Base-by-base conservation (phyloP, 2,113 vertebrate species). In the Hipposideros armiger region DNA sequence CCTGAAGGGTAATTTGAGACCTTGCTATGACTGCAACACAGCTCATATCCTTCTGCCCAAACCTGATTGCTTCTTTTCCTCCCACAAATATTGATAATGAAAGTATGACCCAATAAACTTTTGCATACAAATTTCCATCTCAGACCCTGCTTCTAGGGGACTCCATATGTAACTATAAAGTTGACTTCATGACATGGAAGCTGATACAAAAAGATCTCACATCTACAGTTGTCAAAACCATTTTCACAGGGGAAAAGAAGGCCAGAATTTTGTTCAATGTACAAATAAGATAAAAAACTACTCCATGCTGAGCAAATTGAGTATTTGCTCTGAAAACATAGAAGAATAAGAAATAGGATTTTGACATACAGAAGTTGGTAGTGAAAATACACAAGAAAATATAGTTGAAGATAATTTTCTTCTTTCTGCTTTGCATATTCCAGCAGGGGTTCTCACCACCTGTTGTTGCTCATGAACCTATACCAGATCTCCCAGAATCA, bases 381-480 rank as follows among this genome's bases (percentile, higher is more conserved):
- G 73, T 82, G 83, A 95, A 93, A 47, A 94, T 8, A 78, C 47
- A 4, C 30, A 93, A 69, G 78, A 47, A 97, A 93, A 78, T 24
- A 92, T 7, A 96, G 8, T 52, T 36, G 66, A 91, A 7, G 11
- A 80, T 91, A 88, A 69, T 80, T 86, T 91, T 91, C 50, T 73
- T 90, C 19, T 80, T 94, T 91, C 32, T 90, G 47, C 11, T 88
- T 92, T 78, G 42, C 42, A 60, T 81, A 30, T 97, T 87, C 47
- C 54, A 90, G 11, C 72, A 91, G 66, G 56, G 32, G 28, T 15
- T 62, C 4, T 56, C 58, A 47, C 17, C 52, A 62, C 36, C 26
- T 77, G 20, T 78, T 94, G 24, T 85, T 42, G 20, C 19, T 88
- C 30, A 52, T 22, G 54, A 85, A 54, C 16, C 22, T 94, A 22